Percentiles rank a stretch among this genome's conserved stretches.
These are phyloP conservation scores for Serilophus lunatus DNA, from an alignment of 2,113 vertebrate species.

Conservation along the genomic window DNA sequence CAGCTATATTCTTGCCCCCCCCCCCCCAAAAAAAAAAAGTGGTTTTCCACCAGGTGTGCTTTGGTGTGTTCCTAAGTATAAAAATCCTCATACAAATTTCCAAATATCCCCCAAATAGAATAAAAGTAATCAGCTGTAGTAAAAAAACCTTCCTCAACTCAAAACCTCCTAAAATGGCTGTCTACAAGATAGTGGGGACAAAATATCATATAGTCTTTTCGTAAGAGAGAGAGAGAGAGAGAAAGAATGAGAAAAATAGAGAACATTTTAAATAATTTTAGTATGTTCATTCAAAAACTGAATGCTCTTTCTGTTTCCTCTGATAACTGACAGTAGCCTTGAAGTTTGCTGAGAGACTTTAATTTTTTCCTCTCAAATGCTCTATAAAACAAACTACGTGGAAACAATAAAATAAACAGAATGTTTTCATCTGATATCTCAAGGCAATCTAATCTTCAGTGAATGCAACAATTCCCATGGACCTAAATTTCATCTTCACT, in stretches of 20 bases:
- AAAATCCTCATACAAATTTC: neutral
- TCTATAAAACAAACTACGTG: neutral
- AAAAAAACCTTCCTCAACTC: neutral
- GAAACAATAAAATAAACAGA: neutral
- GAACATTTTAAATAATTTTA: neutral
- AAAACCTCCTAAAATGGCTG: conserved; percentile 17
- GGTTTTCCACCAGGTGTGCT: neutral
- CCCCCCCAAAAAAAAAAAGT: no score
- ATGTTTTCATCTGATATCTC: neutral
- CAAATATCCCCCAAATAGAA: neutral
- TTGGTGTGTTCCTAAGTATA: neutral
- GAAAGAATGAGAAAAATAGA: neutral
- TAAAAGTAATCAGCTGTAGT: neutral
- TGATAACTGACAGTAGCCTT: neutral
- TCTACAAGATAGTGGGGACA: neutral
- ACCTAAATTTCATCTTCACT: neutral
- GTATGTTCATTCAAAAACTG: neutral
- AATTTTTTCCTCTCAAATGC: neutral
- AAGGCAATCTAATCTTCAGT: neutral
- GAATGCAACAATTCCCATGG: neutral
- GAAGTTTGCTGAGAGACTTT: neutral
- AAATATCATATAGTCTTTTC: neutral
- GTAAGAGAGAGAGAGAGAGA: neutral
- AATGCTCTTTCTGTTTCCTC: neutral
- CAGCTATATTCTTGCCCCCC: neutral